A percentile compares a stretch with the other conserved stretches of the same genome.
Evolutionary conservation across 2,888 invertebrate genomes (phyloP).

Genomic region (Drosophila kuntzei): DNA sequence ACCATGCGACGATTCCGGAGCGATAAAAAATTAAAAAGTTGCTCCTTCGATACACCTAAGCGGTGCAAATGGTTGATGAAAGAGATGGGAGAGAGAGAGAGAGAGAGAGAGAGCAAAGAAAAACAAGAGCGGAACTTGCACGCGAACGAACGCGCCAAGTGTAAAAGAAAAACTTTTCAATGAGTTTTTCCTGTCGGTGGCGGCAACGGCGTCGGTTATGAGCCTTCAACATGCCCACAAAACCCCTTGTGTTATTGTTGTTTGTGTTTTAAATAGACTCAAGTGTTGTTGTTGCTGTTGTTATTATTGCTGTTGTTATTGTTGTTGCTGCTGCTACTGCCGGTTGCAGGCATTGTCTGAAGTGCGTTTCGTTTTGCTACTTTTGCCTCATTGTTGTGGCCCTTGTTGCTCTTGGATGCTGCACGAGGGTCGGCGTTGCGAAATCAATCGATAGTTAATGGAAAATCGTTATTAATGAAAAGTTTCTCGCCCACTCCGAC

Average conservation of each 20-base stretch:
- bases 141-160: conserved; percentile 70
- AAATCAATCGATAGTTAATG: conserved; percentile 86
- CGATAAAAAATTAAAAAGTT: conserved; percentile 82
- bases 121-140: conserved; percentile 39
- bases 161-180: conserved; percentile 83
- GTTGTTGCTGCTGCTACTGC: conserved; percentile 47
- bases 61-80: conserved; percentile 31
- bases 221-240: conserved; percentile 53
- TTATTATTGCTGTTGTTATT: conserved; percentile 43
- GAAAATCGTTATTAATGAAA: conserved; percentile 86
- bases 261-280: conserved; percentile 81
- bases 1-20: conserved; percentile 35
- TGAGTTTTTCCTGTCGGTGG: conserved; percentile 81
- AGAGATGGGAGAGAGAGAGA: neutral
- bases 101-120: neutral
- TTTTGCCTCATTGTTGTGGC: conserved; percentile 60
- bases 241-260: conserved; percentile 71
- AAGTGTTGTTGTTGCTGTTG: conserved; percentile 68
- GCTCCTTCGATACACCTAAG: conserved; percentile 72
- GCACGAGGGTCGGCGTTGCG: conserved; percentile 65
- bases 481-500: conserved; percentile 66
- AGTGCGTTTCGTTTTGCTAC: conserved; percentile 77
- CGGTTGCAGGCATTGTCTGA: conserved; percentile 79
- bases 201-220: conserved; percentile 71
- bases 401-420: conserved; percentile 50